Conservation (phyloP, 2,113 vertebrate species). For the Stigmatopora nigra region DNA sequence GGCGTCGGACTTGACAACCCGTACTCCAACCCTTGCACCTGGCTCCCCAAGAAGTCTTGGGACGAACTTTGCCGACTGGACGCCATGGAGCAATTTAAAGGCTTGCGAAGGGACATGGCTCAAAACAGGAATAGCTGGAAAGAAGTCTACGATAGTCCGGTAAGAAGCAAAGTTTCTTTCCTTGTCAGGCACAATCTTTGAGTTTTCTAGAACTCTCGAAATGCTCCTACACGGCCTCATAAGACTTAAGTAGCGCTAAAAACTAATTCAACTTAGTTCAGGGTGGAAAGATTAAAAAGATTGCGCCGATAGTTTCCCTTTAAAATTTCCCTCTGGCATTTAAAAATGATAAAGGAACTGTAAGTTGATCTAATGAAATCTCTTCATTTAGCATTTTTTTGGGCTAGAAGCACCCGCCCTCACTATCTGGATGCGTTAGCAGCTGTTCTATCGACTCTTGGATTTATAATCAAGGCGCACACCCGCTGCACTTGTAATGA, state of each 20-base stretch:
- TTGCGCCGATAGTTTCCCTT: constrained; percentile 6
- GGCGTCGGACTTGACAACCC: constrained; percentile 82
- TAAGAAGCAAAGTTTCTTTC: constrained; percentile 42
- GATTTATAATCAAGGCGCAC: constrained; percentile 60
- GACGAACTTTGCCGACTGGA: constrained; percentile 82
- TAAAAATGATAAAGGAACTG: constrained; percentile 21
- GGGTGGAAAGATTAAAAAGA: neutral
- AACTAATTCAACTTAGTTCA: neutral
- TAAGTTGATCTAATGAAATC: constrained; percentile 51
- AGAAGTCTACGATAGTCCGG: constrained; percentile 78
- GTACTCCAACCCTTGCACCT: constrained; percentile 74
- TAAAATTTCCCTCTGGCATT: constrained; percentile 13
- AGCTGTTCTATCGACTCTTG: constrained; percentile 53
- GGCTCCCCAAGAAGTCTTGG: constrained; percentile 83
- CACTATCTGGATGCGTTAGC: constrained; percentile 28
- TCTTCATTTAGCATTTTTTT: constrained; percentile 27
- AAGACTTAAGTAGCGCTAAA: neutral
- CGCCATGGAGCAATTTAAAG: constrained; percentile 67
- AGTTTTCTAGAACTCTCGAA: too few relatives aligned
- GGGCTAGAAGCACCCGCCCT: constrained; percentile 18
- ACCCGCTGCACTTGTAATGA: constrained; percentile 56
- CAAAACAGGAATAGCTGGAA: constrained; percentile 77
- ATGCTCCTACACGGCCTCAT: too few relatives aligned
- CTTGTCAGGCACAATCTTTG: too few relatives aligned
- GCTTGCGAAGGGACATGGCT: constrained; percentile 69